Conservation (phyloP, 2,888 invertebrate species). For the Xanthorhoe designata region DNA sequence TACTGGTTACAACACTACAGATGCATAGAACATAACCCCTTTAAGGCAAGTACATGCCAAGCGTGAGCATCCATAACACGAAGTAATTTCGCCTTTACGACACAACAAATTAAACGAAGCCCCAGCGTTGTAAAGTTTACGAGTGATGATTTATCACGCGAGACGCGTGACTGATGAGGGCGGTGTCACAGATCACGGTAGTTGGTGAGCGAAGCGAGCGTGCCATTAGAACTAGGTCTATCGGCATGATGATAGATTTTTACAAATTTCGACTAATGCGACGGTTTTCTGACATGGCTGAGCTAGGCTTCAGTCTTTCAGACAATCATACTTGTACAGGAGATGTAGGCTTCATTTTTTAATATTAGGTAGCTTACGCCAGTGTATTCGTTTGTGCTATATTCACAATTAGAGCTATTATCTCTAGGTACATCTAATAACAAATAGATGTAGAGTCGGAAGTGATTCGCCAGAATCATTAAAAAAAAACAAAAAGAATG, state of each 20-base stretch:
- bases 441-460: too few species aligned
- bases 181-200: neutral
- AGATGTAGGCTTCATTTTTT: too few species aligned
- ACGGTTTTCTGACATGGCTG: too few species aligned
- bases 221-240: neutral
- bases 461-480: too few species aligned
- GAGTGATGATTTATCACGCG: constrained; percentile 28
- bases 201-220: neutral
- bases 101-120: constrained; percentile 24
- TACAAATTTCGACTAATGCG: too few species aligned
- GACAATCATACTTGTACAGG: too few species aligned
- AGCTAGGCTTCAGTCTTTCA: too few species aligned
- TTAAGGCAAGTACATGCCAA: constrained; percentile 1
- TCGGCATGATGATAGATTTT: neutral
- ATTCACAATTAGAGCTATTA: too few species aligned
- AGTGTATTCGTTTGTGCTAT: too few species aligned
- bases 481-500: too few species aligned
- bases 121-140: constrained; percentile 22
- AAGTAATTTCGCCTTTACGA: constrained; percentile 19
- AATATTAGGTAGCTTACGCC: too few species aligned
- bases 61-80: constrained; percentile 20
- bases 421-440: too few species aligned
- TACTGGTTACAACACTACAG: neutral
- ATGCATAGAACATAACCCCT: neutral
- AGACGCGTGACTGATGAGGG: constrained; percentile 21